Base-by-base conservation (phyloP, 2,797 vertebrate genomes). In the Acrossocheilus fasciatus region DNA sequence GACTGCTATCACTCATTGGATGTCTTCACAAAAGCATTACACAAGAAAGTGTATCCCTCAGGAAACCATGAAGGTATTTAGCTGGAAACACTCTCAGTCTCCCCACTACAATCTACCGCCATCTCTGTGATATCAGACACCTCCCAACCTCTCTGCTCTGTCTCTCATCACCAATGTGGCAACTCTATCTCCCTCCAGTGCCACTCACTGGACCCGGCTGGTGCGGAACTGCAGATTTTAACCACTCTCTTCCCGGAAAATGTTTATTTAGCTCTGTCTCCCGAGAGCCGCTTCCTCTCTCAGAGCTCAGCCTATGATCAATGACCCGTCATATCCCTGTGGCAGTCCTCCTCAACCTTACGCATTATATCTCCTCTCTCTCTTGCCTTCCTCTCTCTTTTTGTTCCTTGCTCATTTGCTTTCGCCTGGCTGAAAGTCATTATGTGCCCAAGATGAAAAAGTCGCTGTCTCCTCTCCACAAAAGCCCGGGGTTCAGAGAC, bases 181-280 rank as follows among this genome's bases (percentile, higher is more conserved):
- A 88, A 83, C 80, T 83, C 69, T 77, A 88, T 83, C 87, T 80
- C 17, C 75, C 64, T 81, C 39, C 39, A 73, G 43, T 81, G 87
- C 76, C 82, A 87, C 82, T 85, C 89, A 89, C 81, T 62, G 70
- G 68, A 84, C 70, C 72, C 50, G 79, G 30, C 68, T 87, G 72
- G 64, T 52, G 64, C 45, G 54, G 77, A 69, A 83, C 50, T 76
- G 43, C 85, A 79, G 87, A 78, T 86, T 83, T 87, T 81, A 87
- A 89, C 76, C 83, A 89, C 70, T 86, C 75, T 87, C 74, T 39
- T 87, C 72, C 81, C 59, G 57, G 72, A 72, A 72, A 80, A 85
- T 89, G 81, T 91, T 90, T 87, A 89, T 90, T 89, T 78, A 86
- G 83, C 75, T 79, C 18, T 59, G 84, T 87, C 84, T 88, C 87